Evolutionary conservation across 2,797 vertebrate species (phyloP), one percentile per base, ranked within the genome.

Genomic region (Bucorvus abyssinicus): DNA sequence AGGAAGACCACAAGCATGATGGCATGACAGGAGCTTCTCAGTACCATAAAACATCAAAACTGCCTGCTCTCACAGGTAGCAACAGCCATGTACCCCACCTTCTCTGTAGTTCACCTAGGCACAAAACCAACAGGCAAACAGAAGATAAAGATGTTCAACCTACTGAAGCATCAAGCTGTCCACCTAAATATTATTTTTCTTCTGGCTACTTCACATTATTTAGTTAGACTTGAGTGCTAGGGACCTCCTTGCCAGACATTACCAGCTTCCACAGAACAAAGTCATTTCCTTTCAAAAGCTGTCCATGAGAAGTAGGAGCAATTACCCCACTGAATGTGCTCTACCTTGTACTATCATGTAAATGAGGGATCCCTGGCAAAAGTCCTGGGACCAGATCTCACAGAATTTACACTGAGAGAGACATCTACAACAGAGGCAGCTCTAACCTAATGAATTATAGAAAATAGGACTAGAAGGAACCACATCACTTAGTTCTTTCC

Each of bases 381-480:
- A 2, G 3, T 10, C 45, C 52, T 1, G 1, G 50, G 14, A 87
- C 38, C 15, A 70, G 18, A 82, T 63, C 36, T 59, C 63, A 42
- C 3, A 0, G 2, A 40, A 65, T 26, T 63, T 40, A 65, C 40
- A 60, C 26, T 19, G 23, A 57, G 38, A 45, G 6, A 29, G 61
- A 55, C 14, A 14, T 6, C 50, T 49, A 19, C 1, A 78, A 49
- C 16, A 75, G 19, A 65, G 7, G 27, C 32, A 81, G 29, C 29
- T 57, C 68, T 55, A 93, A 63, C 67, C 47, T 82, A 70, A 27
- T 38, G 44, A 86, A 59, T 44, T 53, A 47, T 3, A 85, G 71
- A 59, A 91, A 84, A 50, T 24, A 70, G 67, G 38, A 84, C 61
- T 63, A 65, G 56, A 75, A 89, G 29, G 21, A 90, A 59, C 18